Evolutionary conservation across 2,797 vertebrate species (phyloP).

Genomic region (Naso thynnoides): DNA sequence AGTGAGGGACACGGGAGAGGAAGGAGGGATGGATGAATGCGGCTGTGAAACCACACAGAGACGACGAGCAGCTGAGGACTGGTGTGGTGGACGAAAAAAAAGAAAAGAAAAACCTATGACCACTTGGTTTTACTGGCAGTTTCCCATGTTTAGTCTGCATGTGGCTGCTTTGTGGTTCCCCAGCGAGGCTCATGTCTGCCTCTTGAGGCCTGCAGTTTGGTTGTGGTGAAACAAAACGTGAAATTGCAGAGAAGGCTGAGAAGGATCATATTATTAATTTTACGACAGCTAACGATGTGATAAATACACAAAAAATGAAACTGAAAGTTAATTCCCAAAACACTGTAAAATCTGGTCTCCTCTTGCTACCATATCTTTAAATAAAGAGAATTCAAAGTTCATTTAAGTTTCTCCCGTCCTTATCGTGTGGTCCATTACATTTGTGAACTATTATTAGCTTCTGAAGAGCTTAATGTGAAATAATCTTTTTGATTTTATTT

Average conservation of each 20-base stretch:
- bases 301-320: neutral
- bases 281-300: slow-evolving; percentile 8
- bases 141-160: slow-evolving; percentile 47
- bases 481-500: slow-evolving; percentile 22
- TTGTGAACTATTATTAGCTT: slow-evolving; percentile 1
- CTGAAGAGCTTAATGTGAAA: slow-evolving; percentile 1
- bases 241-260: slow-evolving; percentile 1
- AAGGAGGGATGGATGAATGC: slow-evolving; percentile 4
- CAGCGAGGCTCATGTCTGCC: neutral
- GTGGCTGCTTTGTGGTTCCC: slow-evolving; percentile 34
- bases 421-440: neutral
- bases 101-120: slow-evolving; percentile 12
- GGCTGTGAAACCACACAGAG: slow-evolving; percentile 21
- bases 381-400: neutral
- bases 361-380: neutral
- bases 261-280: neutral
- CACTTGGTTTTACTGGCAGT: slow-evolving; percentile 49
- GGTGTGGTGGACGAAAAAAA: slow-evolving; percentile 5
- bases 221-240: slow-evolving; percentile 14
- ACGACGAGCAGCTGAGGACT: slow-evolving; percentile 29
- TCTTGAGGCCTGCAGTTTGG: slow-evolving; percentile 16
- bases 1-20: slow-evolving; percentile 25
- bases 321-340: neutral
- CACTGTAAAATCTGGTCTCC: neutral
- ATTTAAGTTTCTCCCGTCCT: neutral